Evolutionary conservation across 1,140 invertebrate genomes (phyloP), one percentile per base, ranked within the genome.

Genomic region (Heliconius congener): DNA sequence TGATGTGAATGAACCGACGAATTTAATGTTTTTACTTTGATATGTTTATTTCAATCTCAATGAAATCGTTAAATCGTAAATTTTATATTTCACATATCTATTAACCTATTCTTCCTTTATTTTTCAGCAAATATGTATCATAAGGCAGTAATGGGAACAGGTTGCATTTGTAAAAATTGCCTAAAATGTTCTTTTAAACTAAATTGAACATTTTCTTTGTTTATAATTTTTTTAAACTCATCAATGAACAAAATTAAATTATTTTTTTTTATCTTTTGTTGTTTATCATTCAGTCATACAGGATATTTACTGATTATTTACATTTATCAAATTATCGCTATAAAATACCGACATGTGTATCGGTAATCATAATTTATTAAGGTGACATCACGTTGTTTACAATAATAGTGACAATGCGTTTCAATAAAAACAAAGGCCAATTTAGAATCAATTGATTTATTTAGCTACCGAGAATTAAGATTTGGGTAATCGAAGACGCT

Each of bases 1-100:
- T 34, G 23, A 79, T 75, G 74, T 80, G 74, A 80, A 80, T 73
- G 74, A 80, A 76, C 74, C 70, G 74, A 70, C 74, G 37, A 80
- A 73, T 73, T 27, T 34, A 71, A 70, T 60, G 72, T 37, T 23
- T 75, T 46, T 57, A 23, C 18, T 46, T 76, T n/a, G 27, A 57
- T 80, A 73, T 80, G 23, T 73, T 39, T 46, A 76, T 30, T 39
- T 60, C 52, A 80, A 80, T 80, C 23, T 76, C 78, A 74, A 5
- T 50, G 30, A 39, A 37, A 50, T 46, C 37, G 13, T 66, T n/a
- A 11, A 23, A 60, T 60, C 8, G n/a, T 23, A 27, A n/a, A 9
- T 23, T 60, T 60, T 60, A 27, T 23, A 19, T 60, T 60, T 60
- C n/a, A 60, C 55, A 37, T 5, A 37, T 0, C 6, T 37, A 37